A percentile compares a stretch with the other conserved stretches of the same genome.
Conservation (phyloP, 2,113 vertebrate species). For the Bostrychus sinensis region DNA sequence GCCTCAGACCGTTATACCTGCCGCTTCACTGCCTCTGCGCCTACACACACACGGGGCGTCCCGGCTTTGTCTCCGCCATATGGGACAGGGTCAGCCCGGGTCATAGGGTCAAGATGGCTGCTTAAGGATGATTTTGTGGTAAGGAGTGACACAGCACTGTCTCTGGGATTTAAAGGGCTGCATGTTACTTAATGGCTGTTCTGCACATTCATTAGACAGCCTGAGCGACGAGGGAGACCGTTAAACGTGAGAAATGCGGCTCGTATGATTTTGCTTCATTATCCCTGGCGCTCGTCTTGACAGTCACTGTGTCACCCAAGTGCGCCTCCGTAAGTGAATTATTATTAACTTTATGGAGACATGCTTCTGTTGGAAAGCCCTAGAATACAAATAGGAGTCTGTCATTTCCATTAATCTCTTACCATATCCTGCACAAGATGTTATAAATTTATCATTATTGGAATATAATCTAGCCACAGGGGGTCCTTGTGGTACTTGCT, state of each 20-base stretch:
- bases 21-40: conserved; percentile 21
- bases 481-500: not conserved
- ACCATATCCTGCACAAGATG: not conserved
- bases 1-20: conserved; percentile 33
- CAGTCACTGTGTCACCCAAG: conserved; percentile 2
- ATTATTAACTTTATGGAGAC: conserved; percentile 5
- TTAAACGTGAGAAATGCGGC: not conserved
- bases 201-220: not conserved
- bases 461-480: too few species aligned
- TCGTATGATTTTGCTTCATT: not conserved
- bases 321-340: not conserved
- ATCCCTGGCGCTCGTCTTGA: not conserved
- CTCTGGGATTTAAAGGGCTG: conserved; percentile 3
- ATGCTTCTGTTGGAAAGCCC: not conserved
- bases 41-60: not conserved
- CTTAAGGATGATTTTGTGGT: not conserved
- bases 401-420: not conserved
- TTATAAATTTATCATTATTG: not conserved
- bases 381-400: not conserved
- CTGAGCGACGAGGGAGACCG: not conserved
- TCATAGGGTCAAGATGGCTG: conserved; percentile 28
- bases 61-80: conserved; percentile 29
- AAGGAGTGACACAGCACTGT: not conserved
- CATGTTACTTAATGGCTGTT: conserved; percentile 1
- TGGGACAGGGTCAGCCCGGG: conserved; percentile 35